A percentile compares a stretch with the other conserved stretches of the same genome.
These are phyloP conservation scores for Megaceryle maxima DNA, from an alignment of 2,113 vertebrate species.

Conservation along the genomic window DNA sequence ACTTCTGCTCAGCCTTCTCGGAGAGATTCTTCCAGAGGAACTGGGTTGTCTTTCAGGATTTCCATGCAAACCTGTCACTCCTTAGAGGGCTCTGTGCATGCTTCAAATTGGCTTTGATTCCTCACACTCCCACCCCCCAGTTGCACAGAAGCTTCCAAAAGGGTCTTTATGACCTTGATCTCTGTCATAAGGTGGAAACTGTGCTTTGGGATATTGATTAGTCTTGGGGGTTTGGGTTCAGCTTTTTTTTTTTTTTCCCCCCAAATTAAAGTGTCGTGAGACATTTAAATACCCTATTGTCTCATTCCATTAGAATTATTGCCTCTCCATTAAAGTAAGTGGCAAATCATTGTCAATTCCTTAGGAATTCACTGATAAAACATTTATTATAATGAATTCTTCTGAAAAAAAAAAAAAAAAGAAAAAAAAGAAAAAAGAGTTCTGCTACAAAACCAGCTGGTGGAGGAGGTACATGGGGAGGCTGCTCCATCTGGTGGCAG, in stretches of 20 bases:
- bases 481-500: not conserved
- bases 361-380: conserved; percentile 28
- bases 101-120: not conserved
- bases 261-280: not conserved
- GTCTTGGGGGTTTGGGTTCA: not conserved
- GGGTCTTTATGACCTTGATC: not conserved
- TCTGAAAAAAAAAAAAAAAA: not conserved
- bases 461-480: not conserved
- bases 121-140: not conserved
- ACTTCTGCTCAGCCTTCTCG: not conserved
- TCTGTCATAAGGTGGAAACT: not conserved
- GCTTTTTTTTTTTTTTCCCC: not conserved
- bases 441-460: not conserved
- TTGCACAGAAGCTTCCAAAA: not conserved
- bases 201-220: not conserved
- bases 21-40: not conserved
- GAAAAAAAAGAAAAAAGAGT: no score
- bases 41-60: not conserved
- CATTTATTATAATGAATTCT: conserved; percentile 7
- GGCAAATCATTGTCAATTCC: conserved; percentile 14
- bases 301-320: not conserved
- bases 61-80: not conserved
- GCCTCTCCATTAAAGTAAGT: not conserved
- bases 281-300: not conserved
- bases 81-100: not conserved